Evolutionary conservation across 37 sponge, comb jelly and placozoan species (phyloP).

Genomic region (Crambe crambe): DNA sequence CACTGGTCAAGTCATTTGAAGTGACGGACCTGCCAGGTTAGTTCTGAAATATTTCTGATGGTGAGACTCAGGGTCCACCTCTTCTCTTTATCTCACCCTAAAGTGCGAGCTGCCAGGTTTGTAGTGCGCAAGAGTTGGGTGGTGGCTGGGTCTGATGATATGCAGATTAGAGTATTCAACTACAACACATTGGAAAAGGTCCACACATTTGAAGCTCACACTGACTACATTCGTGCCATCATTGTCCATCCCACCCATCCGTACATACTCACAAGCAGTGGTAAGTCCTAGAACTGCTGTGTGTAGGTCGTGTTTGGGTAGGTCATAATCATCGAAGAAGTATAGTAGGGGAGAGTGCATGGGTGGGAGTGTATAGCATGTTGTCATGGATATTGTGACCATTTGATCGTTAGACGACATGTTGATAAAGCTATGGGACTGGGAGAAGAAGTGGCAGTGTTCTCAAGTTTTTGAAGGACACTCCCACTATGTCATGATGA

Average conservation of each 20-base stretch:
- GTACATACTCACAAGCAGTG: constrained; percentile 93
- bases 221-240: constrained; percentile 93
- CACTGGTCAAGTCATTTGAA: constrained; percentile 89
- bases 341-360: not conserved
- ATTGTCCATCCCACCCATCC: constrained; percentile 94
- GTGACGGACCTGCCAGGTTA: constrained; percentile 84
- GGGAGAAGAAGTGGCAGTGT: constrained; percentile 96
- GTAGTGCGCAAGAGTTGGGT: constrained; percentile 96
- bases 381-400: not conserved
- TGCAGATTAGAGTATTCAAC: constrained; percentile 91
- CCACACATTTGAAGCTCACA: constrained; percentile 92
- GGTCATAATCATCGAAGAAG: not conserved
- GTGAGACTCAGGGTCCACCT: no score
- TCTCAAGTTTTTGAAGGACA: constrained; percentile 97
- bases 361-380: not conserved
- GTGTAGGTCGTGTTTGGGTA: not conserved
- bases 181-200: constrained; percentile 99
- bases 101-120: constrained; percentile 92
- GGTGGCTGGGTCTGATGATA: constrained; percentile 97
- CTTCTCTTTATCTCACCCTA: no score
- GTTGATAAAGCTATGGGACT: constrained; percentile 98
- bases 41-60: no score
- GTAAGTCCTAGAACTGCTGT: constrained; percentile 32
- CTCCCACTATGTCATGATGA: constrained; percentile 98
- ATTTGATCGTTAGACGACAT: constrained; percentile 80